Evolutionary conservation across 2,797 vertebrate genomes (phyloP).

Genomic region (Chrysocyon brachyurus): DNA sequence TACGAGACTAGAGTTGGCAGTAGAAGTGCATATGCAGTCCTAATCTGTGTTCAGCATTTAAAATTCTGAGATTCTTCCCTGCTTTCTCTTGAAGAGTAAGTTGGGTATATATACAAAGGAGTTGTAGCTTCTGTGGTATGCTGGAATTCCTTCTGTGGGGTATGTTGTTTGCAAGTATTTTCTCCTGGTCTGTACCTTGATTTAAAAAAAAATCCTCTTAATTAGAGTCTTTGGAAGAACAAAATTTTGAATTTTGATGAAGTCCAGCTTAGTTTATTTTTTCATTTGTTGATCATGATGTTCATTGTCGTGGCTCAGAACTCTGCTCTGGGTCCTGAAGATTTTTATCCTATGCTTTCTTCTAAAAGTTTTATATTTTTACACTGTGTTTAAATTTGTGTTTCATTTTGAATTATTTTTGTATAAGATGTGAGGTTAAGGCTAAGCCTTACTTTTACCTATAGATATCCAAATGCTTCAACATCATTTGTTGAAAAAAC

Average conservation of each 20-base stretch:
- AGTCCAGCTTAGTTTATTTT: not conserved
- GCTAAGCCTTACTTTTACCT: not conserved
- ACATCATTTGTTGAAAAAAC: not conserved
- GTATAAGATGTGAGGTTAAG: not conserved
- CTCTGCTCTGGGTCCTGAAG: not conserved
- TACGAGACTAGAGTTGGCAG: not conserved
- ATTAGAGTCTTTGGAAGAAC: not conserved
- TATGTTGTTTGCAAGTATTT: not conserved
- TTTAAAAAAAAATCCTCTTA: not conserved
- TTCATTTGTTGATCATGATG: not conserved
- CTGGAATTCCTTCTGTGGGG: not conserved
- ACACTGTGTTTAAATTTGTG: not conserved
- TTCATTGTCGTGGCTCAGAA: not conserved
- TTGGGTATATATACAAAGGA: not conserved
- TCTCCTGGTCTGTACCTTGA: not conserved
- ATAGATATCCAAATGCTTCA: too few species aligned
- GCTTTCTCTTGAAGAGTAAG: not conserved
- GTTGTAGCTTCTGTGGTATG: not conserved
- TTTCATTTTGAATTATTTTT: slow-evolving; percentile 15
- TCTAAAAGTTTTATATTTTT: not conserved
- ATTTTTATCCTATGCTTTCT: not conserved
- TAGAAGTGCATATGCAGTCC: not conserved
- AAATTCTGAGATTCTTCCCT: not conserved
- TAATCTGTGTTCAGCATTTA: not conserved
- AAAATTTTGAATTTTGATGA: slow-evolving; percentile 10